Evolutionary conservation across 2,797 vertebrate genomes (phyloP).

Genomic region (Coregonus suidteri): DNA sequence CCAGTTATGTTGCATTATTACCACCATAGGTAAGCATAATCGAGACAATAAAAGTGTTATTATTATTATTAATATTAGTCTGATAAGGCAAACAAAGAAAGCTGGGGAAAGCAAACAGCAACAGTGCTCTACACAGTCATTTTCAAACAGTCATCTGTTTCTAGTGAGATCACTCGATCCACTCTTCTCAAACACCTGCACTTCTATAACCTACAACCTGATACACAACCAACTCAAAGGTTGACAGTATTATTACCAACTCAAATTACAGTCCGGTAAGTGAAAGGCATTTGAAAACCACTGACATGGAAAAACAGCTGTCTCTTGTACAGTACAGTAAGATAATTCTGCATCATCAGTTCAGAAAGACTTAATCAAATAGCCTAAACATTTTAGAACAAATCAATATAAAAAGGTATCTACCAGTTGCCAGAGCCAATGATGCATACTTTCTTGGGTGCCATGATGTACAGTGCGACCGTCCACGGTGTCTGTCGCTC

Average conservation of each 20-base stretch:
- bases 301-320: not conserved
- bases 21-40: too few relatives aligned
- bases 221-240: not conserved
- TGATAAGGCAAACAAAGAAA: not conserved
- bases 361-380: not conserved
- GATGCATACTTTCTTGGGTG: conserved; percentile 84
- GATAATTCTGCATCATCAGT: not conserved
- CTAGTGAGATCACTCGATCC: not conserved
- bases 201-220: not conserved
- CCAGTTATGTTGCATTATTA: too few relatives aligned
- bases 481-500: conserved; percentile 36
- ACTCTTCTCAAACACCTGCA: not conserved
- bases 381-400: not conserved
- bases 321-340: not conserved
- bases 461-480: conserved; percentile 60
- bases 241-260: not conserved
- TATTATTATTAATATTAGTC: too few relatives aligned
- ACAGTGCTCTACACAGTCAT: not conserved
- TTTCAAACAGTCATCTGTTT: not conserved
- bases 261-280: not conserved
- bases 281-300: not conserved
- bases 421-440: conserved; percentile 97
- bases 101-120: not conserved
- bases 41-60: too few relatives aligned
- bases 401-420: conserved; percentile 32